A percentile compares a stretch with the other conserved stretches of the same genome.
phyloP scores from a whole-genome alignment of 2,888 invertebrate genomes.

The Rotaria sp. region DNA sequence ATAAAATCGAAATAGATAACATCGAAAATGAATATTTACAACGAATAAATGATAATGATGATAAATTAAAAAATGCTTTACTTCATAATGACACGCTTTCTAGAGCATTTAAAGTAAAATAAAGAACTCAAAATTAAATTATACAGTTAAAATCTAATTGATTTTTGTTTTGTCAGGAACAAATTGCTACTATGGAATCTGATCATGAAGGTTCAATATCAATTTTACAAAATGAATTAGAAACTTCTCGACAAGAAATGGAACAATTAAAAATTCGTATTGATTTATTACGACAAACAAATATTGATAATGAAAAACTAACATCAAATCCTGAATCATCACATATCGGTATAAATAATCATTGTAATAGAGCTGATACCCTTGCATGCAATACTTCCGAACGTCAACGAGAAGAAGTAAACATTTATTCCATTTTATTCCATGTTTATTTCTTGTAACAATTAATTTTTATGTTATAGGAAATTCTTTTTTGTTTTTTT shows the following conservation, averaged over 20 bases:
- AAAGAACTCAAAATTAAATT: no score
- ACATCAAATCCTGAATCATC: background rate
- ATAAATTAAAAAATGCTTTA: constrained; percentile 48
- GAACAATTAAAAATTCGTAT: constrained; percentile 31
- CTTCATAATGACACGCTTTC: constrained; percentile 49
- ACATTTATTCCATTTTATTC: background rate
- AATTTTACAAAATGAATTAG: constrained; percentile 55
- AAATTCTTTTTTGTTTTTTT: no score
- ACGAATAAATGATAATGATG: constrained; percentile 46
- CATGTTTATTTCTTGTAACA: no score
- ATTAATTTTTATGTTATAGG: no score
- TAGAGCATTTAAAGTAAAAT: constrained; percentile 48
- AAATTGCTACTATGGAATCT: constrained; percentile 55
- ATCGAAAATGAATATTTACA: constrained; percentile 45
- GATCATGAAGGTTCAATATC: constrained; percentile 52
- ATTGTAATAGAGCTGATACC: background rate
- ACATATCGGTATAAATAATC: background rate
- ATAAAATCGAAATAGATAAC: constrained; percentile 46
- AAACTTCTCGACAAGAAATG: constrained; percentile 52
- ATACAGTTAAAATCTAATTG: constrained; percentile 40
- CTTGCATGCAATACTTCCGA: background rate
- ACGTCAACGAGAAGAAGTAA: background rate
- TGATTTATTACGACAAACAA: background rate
- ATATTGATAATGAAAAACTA: background rate
- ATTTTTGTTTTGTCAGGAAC: constrained; percentile 50